Evolutionary conservation across 2,888 invertebrate species (phyloP).

Genomic region (Dorcus hopei): DNA sequence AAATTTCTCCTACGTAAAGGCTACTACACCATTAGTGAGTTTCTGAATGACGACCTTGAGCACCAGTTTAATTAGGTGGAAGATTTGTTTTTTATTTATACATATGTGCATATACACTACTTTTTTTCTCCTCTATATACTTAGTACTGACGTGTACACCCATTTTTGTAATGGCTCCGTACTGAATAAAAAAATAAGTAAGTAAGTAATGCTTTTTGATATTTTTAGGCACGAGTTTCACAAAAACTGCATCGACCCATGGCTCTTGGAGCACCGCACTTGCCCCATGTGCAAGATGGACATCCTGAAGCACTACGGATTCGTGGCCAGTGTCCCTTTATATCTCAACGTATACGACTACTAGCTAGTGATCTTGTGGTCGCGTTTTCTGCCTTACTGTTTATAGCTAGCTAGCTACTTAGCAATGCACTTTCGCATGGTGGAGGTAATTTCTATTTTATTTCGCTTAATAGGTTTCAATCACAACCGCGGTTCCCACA

Average conservation of each 20-base stretch:
- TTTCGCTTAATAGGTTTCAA: slow-evolving; percentile 16
- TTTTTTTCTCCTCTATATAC: no score
- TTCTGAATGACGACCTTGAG: no score
- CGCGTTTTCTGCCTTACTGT: slow-evolving; percentile 27
- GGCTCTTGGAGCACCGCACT: slow-evolving; percentile 90
- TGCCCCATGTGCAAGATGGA: slow-evolving; percentile 98
- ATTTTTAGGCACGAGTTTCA: slow-evolving; percentile 87
- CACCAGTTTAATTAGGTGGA: no score
- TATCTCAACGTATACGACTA: slow-evolving; percentile 35
- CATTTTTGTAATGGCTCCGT: no score
- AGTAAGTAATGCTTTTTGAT: no score
- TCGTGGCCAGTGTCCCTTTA: slow-evolving; percentile 67
- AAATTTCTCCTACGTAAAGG: no score
- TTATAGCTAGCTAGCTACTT: slow-evolving; percentile 17
- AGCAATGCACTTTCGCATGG: slow-evolving; percentile 32
- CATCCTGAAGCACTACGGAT: slow-evolving; percentile 85
- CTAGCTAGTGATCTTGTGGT: slow-evolving; percentile 30
- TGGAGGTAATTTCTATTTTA: slow-evolving; percentile 42
- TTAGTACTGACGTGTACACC: no score
- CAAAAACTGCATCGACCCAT: slow-evolving; percentile 93
- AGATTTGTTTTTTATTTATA: no score
- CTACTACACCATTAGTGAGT: no score
- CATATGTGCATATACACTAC: no score
- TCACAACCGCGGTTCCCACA: background rate
- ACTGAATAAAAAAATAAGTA: no score